A percentile compares a stretch with the other conserved stretches of the same genome.
Evolutionary conservation across 1,140 invertebrate genomes (phyloP).

Genomic region (Platorchestia sp.): DNA sequence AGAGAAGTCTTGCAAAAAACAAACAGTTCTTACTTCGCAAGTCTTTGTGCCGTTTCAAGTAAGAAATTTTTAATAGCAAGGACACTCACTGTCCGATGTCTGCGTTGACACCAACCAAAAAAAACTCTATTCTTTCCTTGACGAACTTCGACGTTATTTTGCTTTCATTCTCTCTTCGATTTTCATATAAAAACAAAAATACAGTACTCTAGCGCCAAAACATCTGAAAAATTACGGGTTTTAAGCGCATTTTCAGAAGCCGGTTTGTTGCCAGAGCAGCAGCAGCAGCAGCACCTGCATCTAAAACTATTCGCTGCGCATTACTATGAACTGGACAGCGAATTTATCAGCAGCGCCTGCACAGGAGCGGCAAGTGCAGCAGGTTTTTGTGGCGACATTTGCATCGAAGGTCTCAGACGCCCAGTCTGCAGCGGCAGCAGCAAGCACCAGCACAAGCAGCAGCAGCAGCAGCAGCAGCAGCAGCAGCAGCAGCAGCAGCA

Average conservation of each 20-base stretch:
- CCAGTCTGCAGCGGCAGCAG: background rate
- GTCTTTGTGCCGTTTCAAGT: background rate
- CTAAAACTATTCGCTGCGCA: background rate
- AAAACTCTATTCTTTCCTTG: background rate
- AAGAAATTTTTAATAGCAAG: background rate
- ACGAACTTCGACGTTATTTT: background rate
- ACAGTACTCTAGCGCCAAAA: background rate
- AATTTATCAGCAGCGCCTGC: background rate
- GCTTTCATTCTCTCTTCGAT: background rate
- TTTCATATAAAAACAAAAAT: background rate
- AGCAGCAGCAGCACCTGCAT: background rate
- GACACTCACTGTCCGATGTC: background rate
- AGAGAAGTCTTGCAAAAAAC: background rate
- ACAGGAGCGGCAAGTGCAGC: conserved; percentile 17
- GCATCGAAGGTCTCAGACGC: background rate
- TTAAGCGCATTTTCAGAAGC: background rate
- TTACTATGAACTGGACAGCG: background rate
- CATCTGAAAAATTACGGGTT: background rate
- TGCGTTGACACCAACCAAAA: background rate
- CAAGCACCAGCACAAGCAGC: background rate
- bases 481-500: background rate
- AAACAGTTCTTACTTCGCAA: background rate
- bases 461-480: background rate
- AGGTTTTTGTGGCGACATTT: conserved; percentile 1
- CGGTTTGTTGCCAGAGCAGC: background rate